Percentiles rank a stretch among this genome's conserved stretches.
phyloP scores from a whole-genome alignment of 2,888 invertebrate species.

The Zaprionus obscuricornis region DNA sequence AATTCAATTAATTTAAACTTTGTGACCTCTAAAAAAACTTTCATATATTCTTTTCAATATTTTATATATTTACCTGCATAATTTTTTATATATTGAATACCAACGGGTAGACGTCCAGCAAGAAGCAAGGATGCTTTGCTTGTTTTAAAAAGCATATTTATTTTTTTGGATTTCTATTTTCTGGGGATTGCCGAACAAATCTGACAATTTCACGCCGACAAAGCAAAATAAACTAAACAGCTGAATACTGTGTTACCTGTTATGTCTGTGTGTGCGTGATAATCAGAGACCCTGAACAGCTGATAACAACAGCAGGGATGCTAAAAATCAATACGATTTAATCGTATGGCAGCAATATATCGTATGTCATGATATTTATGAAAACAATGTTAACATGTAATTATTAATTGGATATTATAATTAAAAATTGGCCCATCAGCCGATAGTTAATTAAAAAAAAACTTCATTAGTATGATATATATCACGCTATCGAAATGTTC shows the following conservation, averaged over 20 bases:
- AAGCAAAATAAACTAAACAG: slow-evolving; percentile 38
- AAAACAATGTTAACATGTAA: too few species aligned
- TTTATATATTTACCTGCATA: slow-evolving; percentile 45
- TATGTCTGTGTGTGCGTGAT: not conserved
- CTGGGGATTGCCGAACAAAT: too few species aligned
- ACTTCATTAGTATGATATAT: too few species aligned
- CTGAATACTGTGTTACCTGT: not conserved
- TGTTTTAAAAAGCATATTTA: slow-evolving; percentile 41
- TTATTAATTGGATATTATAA: too few species aligned
- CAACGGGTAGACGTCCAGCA: slow-evolving; percentile 23
- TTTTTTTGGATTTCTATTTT: not conserved
- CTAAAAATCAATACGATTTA: too few species aligned
- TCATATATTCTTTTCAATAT: too few species aligned
- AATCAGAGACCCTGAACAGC: slow-evolving; percentile 24
- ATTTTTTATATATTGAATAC: slow-evolving; percentile 35
- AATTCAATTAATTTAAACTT: slow-evolving; percentile 50
- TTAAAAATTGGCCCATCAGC: too few species aligned
- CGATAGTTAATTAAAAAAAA: too few species aligned
- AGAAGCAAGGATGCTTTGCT: slow-evolving; percentile 30
- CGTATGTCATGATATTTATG: too few species aligned
- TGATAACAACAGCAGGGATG: slow-evolving; percentile 6
- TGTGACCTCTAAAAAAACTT: slow-evolving; percentile 43
- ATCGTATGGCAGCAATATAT: too few species aligned
- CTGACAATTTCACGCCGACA: slow-evolving; percentile 33
- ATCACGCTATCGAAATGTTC: too few species aligned